A percentile compares a stretch with the other conserved stretches of the same genome.
phyloP scores from a whole-genome alignment of 1,140 invertebrate species.

The Colletes latitarsis region DNA sequence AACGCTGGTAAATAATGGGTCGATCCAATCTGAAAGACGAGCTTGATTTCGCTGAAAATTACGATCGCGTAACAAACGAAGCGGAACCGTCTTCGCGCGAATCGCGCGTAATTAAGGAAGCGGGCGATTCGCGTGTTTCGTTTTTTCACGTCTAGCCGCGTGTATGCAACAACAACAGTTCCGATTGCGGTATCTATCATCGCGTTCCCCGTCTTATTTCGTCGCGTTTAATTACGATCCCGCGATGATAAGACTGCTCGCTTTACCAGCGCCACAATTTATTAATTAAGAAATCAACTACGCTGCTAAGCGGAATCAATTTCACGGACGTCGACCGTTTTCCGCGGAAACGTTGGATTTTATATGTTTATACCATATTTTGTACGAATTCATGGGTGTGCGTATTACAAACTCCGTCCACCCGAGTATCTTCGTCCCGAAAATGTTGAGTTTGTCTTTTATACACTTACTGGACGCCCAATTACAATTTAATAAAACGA shows the following conservation, averaged over 20 bases:
- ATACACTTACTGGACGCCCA: too few species aligned
- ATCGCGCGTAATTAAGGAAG: conserved; percentile 25
- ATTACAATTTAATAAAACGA: too few species aligned
- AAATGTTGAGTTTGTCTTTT: too few species aligned
- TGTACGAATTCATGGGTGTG: too few species aligned
- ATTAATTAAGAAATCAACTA: conserved; percentile 12
- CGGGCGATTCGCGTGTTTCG: neutral
- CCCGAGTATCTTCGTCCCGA: too few species aligned
- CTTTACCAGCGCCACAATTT: conserved; percentile 9
- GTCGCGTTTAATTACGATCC: conserved; percentile 31
- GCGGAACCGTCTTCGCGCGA: neutral
- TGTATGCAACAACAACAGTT: too few species aligned
- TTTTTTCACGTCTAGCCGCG: neutral
- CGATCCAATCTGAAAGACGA: too few species aligned
- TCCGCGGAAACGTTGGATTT: neutral
- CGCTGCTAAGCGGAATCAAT: conserved; percentile 20
- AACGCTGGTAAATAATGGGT: too few species aligned
- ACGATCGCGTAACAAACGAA: neutral
- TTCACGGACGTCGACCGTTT: conserved; percentile 19
- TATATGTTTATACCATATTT: too few species aligned
- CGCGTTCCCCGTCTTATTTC: conserved; percentile 5
- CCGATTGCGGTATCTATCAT: neutral
- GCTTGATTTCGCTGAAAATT: too few species aligned
- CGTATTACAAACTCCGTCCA: too few species aligned
- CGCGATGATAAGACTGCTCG: neutral